Evolutionary conservation across 2,888 invertebrate genomes (phyloP), one percentile per base, ranked within the genome.

Genomic region (Drosophila gaucha): DNA sequence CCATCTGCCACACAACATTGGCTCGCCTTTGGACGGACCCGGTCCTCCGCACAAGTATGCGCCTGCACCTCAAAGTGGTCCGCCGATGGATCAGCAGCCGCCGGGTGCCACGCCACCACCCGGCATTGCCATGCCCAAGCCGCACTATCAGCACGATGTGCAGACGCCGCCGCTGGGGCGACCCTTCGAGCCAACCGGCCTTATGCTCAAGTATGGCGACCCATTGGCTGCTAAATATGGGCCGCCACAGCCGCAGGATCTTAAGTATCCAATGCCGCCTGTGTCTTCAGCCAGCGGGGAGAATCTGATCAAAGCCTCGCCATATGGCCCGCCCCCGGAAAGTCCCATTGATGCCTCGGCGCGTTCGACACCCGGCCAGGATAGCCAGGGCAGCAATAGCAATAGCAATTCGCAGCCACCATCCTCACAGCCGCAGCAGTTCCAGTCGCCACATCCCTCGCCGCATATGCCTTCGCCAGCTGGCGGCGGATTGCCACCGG

Each of bases 321-420:
- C 91, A 5, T 92, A 91, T 56, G 89, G 87, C 18, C 74, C 88
- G 30, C 89, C 88, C 20, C 87, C 86, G 10, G 91, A 91, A 75
- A 92, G 91, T 67, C 92, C 92, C 3, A 90, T 92, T 35, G 92
- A 92, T 72, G 92, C 92, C 4, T 92, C 92, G 2, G 91, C 92
- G 0, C 83, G 92, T 16, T 91, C 92, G 10, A 92, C 92, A 14
- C 92, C 92, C 9, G 92, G 91, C 49, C 92, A 92, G 65, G 92
- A 92, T 64, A 92, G 92, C 66, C 92, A 92, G 67, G 90, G 92
- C 49, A 92, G 92, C 75, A 92, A 91, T 54, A 92, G 92, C 75
- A 92, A 91, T 59, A 92, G 92, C 70, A 91, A 90, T 60, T 91
- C 91, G 35, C 90, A 91, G 75, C 90, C 89, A 22, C 86, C 90